Base-by-base conservation (phyloP, 2,797 vertebrate genomes). In the Columba guinea region DNA sequence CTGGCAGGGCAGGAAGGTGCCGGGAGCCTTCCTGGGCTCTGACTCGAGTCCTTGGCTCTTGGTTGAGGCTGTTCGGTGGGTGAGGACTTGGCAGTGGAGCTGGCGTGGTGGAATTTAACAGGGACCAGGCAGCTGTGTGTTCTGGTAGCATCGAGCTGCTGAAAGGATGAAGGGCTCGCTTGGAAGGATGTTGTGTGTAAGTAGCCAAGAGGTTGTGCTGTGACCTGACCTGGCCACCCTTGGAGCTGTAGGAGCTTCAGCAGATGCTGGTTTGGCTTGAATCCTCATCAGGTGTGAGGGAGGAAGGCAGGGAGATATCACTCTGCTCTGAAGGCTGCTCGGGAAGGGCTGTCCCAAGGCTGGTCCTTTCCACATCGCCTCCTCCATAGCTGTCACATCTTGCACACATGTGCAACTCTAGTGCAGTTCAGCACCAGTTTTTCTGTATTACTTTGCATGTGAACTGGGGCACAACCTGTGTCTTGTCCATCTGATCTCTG, bases 1-100 rank as follows among this genome's bases (percentile, higher is more conserved):
- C 55, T 51, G 37, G 48, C 0, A 0, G 81, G 0, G 0, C 49
- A 37, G 0, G 0, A 24, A 12, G 24, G 71, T 1, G 12, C 82
- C 2, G 3, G 79, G 68, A 91, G 28, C 71, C 60, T 93, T 93
- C 82, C 64, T 22, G 52, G 82, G 64, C 59, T 83, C 60, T 0
- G 0, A 0, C 13, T 70, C 0, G 0, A n/a, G 24, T 49, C 51
- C 75, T 70, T 53, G 44, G 48, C 53, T 67, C 26, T 68, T 41
- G 55, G 19, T 35, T 23, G 3, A 39, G 74, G 44, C 87, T 2
- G 52, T 77, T 87, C 63, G 71, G n/a, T 44, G 59, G 60, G 46
- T 64, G 75, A 89, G 56, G 67, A 63, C 34, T 41, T 4, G 0
- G 39, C 0, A 1, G 39, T 0, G 13, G 30, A 46, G 46, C 76